phyloP scores from a whole-genome alignment of 2,888 invertebrate genomes.

The Disparrhopalites patrizii region DNA sequence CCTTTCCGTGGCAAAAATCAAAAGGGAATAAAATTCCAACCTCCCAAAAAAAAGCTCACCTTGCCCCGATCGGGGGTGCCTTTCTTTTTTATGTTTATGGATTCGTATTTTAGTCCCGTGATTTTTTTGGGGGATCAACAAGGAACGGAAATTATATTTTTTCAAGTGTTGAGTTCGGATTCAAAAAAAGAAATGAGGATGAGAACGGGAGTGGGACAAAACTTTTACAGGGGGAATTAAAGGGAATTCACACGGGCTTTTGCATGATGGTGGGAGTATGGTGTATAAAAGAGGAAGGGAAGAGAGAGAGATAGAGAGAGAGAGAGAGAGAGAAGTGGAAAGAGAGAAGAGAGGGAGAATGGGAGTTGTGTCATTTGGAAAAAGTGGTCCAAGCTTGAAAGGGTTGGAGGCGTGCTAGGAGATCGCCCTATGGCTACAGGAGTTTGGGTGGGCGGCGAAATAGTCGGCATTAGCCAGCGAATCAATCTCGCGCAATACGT shows the following conservation, averaged over 20 bases:
- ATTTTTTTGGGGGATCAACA: too few species aligned
- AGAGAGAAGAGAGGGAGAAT: slow-evolving; percentile 7
- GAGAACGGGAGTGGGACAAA: slow-evolving; percentile 27
- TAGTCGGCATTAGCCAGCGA: slow-evolving; percentile 46
- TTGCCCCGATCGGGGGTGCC: too few species aligned
- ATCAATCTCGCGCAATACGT: slow-evolving; percentile 47
- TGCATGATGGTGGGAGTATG: slow-evolving; percentile 11
- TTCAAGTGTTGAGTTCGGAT: too few species aligned
- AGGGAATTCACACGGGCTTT: slow-evolving; percentile 23
- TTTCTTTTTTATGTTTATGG: too few species aligned
- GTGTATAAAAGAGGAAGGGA: slow-evolving; percentile 2
- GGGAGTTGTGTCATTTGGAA: slow-evolving; percentile 39
- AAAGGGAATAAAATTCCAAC: too few species aligned
- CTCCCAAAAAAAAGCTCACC: too few species aligned
- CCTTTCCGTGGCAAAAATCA: too few species aligned
- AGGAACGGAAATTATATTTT: too few species aligned
- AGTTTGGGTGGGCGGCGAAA: slow-evolving; percentile 46
- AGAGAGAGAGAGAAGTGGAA: slow-evolving; percentile 6
- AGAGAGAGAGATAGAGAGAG: not conserved
- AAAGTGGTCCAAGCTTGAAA: slow-evolving; percentile 25
- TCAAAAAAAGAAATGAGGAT: not conserved
- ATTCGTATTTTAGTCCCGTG: too few species aligned
- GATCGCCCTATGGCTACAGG: slow-evolving; percentile 45
- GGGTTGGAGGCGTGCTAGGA: slow-evolving; percentile 45
- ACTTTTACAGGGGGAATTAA: slow-evolving; percentile 30